Base-by-base conservation (phyloP, 2,113 vertebrate species). In the Pangasianodon gigas region DNA sequence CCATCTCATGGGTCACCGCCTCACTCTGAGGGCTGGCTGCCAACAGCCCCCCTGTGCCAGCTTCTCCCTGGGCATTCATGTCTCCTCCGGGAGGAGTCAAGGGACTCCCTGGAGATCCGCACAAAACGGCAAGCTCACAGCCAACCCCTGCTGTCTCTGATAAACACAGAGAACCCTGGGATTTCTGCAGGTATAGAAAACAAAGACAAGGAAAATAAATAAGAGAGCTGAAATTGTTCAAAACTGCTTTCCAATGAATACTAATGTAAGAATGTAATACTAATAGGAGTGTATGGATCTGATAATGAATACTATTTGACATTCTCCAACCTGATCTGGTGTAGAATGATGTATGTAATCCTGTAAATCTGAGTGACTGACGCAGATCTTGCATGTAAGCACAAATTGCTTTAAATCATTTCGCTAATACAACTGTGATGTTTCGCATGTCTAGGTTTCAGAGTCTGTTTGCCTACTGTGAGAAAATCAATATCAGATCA, bases 1-100 rank as follows among this genome's bases (percentile, higher is more conserved):
- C 97, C 91, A 99, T 94, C 92, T 99, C 98, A 0, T 99, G 97
- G 0, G 97, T 97, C 87, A 99, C 97, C 0, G 98, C 97, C 96
- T 99, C 98, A 37, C 98, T 99, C 81, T 98, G 98, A 51, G 98
- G 98, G 91, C 98, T 99, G 48, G 98, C 96, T 56, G 96, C 96
- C 71, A 99, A 96, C 41, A 96, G 93, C 4, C 94, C 93, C 58
- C 94, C 92, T 14, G 96, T 93, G 54, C 96, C 96, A n/a, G 95
- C 90, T 75, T 97, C 97, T 0, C 97, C 96, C 91, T 94, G 41
- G 93, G 93, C 96, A 94, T 98, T 97, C 98, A 98, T 99, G 3
- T 82, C 92, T 94, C 95, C 89, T 93, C 94, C 41, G 85, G 84
- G 91, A 86, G 91, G 89, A 91, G 54, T 88, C 90, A 11, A 91